Evolutionary conservation across 2,797 vertebrate species (phyloP).

Genomic region (Malacoctenus gilli): DNA sequence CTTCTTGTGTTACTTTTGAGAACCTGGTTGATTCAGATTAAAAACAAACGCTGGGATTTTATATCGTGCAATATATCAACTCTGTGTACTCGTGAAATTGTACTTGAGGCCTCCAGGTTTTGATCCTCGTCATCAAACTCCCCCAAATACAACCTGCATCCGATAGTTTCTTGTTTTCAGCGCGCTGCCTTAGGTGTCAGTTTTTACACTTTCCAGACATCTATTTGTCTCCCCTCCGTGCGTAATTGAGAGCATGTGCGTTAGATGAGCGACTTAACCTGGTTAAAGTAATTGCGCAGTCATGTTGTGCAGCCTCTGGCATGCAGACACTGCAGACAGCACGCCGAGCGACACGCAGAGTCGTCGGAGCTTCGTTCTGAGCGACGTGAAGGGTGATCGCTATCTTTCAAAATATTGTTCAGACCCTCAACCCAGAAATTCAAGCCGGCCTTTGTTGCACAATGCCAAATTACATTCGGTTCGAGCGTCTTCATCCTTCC

Average conservation of each 20-base stretch:
- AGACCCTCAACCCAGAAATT: background rate
- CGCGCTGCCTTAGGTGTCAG: conserved; percentile 12
- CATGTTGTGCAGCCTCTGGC: conserved; percentile 54
- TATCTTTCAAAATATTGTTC: background rate
- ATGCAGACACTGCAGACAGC: conserved; percentile 38
- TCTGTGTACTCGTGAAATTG: too few species aligned
- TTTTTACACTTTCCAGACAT: conserved; percentile 28
- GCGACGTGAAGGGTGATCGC: background rate
- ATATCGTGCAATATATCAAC: too few species aligned
- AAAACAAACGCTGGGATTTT: too few species aligned
- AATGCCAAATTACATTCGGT: too few species aligned
- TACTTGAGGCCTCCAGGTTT: too few species aligned
- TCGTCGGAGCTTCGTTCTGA: too few species aligned
- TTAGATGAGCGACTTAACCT: conserved; percentile 65
- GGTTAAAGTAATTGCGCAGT: conserved; percentile 63
- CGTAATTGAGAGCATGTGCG: conserved; percentile 67
- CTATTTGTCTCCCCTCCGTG: conserved; percentile 26
- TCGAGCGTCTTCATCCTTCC: too few species aligned
- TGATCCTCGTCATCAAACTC: too few species aligned
- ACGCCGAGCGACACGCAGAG: background rate
- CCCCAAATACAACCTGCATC: too few species aligned
- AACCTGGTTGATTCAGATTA: too few species aligned
- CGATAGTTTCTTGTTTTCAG: background rate
- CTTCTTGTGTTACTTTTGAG: too few species aligned
- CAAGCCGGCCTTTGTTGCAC: background rate